Conservation (phyloP, 2,113 vertebrate species). For the Dryoscopus gambensis region DNA sequence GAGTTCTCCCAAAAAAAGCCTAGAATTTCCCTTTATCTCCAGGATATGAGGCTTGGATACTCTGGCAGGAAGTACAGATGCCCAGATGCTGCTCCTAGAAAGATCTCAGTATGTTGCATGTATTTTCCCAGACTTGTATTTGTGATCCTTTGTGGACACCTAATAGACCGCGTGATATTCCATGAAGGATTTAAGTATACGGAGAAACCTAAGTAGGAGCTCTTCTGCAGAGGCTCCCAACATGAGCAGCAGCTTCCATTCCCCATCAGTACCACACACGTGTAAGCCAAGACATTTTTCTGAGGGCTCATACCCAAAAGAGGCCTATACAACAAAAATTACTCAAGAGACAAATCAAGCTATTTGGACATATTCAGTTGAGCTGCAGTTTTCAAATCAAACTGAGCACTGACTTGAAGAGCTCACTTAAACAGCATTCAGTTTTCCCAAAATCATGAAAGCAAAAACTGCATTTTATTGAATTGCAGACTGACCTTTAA, state of each 20-base stretch:
- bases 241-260: neutral
- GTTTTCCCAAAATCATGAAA: neutral
- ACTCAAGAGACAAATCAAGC: neutral
- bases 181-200: neutral
- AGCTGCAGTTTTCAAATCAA: neutral
- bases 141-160: neutral
- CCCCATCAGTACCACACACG: neutral
- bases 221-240: neutral
- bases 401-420: neutral
- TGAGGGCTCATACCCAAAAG: neutral
- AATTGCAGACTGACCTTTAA: neutral
- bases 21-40: neutral
- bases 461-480: neutral
- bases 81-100: neutral
- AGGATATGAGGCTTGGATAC: neutral
- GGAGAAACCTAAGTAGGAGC: neutral
- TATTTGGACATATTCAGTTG: neutral
- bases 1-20: neutral
- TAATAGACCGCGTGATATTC: neutral
- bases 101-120: neutral
- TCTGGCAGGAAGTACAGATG: neutral
- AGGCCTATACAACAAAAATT: neutral
- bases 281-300: neutral
- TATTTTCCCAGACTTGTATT: neutral
- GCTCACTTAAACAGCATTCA: neutral